Evolutionary conservation across 2,888 invertebrate species (phyloP).

Genomic region (Altica lythri): DNA sequence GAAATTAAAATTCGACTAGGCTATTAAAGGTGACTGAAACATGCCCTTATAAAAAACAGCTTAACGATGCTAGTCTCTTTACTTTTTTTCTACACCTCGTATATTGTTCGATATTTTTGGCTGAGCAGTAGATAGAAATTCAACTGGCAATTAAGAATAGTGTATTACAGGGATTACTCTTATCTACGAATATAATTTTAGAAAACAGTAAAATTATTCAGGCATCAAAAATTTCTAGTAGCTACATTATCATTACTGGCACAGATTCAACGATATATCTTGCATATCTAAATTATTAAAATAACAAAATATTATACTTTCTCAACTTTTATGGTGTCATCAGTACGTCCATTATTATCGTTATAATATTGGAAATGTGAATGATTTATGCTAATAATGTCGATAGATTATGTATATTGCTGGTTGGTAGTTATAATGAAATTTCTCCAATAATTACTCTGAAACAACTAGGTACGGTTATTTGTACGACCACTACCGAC

Average conservation of each 20-base stretch:
- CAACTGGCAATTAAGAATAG: no score
- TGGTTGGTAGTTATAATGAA: conserved; percentile 17
- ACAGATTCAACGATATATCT: neutral
- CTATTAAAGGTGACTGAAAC: no score
- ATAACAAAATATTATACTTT: conserved; percentile 6
- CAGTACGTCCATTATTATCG: conserved; percentile 11
- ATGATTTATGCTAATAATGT: conserved; percentile 25
- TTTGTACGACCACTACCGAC: conserved; percentile 24
- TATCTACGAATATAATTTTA: no score
- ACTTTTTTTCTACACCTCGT: no score
- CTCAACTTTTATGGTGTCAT: conserved; percentile 8
- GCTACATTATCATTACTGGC: neutral
- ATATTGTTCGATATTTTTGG: no score
- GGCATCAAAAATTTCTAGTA: conserved; percentile 2
- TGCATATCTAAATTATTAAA: neutral
- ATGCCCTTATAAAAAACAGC: no score
- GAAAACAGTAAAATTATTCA: no score
- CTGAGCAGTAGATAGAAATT: no score
- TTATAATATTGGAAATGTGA: conserved; percentile 15
- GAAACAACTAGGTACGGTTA: conserved; percentile 23
- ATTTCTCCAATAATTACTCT: conserved; percentile 28
- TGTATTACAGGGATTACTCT: no score
- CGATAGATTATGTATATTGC: conserved; percentile 14
- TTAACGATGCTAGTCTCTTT: no score
- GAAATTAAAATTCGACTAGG: no score